Conservation (phyloP, 1,140 invertebrate species). For the Trinorchestia longiramus region DNA sequence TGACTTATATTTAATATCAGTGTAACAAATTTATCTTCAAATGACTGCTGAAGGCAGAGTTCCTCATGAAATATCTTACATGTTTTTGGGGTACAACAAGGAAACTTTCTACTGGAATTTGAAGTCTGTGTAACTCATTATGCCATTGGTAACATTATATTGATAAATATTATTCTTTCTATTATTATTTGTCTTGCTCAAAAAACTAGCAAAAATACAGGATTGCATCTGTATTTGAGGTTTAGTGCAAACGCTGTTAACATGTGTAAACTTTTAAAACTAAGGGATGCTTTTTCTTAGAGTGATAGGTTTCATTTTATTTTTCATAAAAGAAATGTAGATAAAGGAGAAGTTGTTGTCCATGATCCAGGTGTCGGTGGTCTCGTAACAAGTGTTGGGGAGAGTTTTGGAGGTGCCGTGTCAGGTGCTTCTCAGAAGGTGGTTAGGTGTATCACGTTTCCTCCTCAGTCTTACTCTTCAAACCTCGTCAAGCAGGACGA, state of each 20-base stretch:
- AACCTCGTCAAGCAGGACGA: background rate
- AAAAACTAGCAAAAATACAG: no score
- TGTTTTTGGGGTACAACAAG: no score
- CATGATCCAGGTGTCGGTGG: background rate
- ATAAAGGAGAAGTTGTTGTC: background rate
- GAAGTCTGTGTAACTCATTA: no score
- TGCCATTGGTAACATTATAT: no score
- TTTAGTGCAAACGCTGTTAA: background rate
- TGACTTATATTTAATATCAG: no score
- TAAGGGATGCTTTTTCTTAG: background rate
- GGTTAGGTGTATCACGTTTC: background rate
- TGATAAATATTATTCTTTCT: no score
- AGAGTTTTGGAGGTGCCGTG: conserved; percentile 14
- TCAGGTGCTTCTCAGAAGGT: background rate
- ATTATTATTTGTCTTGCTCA: no score
- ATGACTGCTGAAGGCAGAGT: no score
- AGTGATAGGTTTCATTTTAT: background rate
- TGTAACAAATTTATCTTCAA: no score
- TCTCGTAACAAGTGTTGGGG: background rate
- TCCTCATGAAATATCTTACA: no score
- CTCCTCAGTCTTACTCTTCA: background rate
- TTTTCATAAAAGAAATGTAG: background rate
- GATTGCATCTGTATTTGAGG: background rate
- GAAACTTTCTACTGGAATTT: no score
- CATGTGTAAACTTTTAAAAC: background rate